Conservation (phyloP, 2,888 invertebrate species). For the Oscheius sp. region DNA sequence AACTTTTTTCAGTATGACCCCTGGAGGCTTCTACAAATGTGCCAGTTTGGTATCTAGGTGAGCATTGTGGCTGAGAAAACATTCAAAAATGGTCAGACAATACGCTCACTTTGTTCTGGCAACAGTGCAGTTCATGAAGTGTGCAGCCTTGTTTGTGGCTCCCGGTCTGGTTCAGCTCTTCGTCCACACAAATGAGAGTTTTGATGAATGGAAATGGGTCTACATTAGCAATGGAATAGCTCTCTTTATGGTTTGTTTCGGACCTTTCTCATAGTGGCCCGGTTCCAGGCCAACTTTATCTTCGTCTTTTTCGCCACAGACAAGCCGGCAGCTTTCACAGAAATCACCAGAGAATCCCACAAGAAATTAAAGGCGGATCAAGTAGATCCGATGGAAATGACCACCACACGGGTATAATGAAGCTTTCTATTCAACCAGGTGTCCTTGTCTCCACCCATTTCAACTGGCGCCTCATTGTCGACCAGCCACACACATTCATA, state of each 20-base stretch:
- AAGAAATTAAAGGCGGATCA: slow-evolving; percentile 41
- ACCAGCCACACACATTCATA: slow-evolving; percentile 2
- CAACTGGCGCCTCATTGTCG: slow-evolving; percentile 21
- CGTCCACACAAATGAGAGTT: slow-evolving; percentile 53
- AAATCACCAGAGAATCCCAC: slow-evolving; percentile 48
- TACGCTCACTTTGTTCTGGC: slow-evolving; percentile 66
- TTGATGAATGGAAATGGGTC: slow-evolving; percentile 51
- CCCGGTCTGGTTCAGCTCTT: slow-evolving; percentile 58
- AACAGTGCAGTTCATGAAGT: slow-evolving; percentile 67
- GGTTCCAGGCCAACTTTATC: slow-evolving; percentile 53
- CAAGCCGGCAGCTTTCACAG: slow-evolving; percentile 59
- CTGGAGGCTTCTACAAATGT: slow-evolving; percentile 70
- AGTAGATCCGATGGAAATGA: neutral
- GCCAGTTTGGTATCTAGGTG: slow-evolving; percentile 51
- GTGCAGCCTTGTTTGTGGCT: slow-evolving; percentile 64
- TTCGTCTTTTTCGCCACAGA: slow-evolving; percentile 61
- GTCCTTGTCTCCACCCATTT: slow-evolving; percentile 29
- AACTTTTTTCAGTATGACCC: slow-evolving; percentile 54
- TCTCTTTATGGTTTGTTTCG: slow-evolving; percentile 3
- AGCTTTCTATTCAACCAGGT: neutral
- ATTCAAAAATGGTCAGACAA: slow-evolving; percentile 40
- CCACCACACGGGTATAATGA: neutral
- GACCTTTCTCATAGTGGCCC: neutral
- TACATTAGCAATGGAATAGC: slow-evolving; percentile 49
- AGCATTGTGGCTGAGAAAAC: neutral